Evolutionary conservation across 2,113 vertebrate species (phyloP).

Genomic region (Chloropsis hardwickii): DNA sequence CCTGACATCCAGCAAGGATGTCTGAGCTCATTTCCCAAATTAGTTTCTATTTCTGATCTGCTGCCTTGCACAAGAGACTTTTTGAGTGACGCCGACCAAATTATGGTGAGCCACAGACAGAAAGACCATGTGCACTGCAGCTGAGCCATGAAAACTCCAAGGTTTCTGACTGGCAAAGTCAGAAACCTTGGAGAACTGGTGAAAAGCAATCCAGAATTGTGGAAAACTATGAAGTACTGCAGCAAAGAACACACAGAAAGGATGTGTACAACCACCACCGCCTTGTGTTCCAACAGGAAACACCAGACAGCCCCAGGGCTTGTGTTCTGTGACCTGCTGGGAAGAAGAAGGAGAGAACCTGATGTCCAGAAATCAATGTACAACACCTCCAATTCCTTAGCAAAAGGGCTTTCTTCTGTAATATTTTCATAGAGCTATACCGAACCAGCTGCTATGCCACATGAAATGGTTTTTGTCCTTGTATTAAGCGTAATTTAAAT

Average conservation of each 20-base stretch:
- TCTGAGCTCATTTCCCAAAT: neutral
- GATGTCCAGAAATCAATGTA: neutral
- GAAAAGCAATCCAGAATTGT: neutral
- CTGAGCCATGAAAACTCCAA: neutral
- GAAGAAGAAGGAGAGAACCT: neutral
- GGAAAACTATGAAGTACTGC: neutral
- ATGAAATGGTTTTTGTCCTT: neutral
- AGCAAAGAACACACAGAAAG: neutral
- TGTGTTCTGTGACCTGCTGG: neutral
- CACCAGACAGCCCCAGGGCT: neutral
- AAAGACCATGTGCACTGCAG: neutral
- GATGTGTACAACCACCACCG: neutral
- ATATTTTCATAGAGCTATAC: neutral
- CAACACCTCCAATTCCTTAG: neutral
- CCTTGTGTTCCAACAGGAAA: too few relatives aligned
- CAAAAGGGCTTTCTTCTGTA: neutral
- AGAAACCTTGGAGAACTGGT: neutral
- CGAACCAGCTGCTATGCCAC: neutral
- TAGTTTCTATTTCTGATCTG: neutral
- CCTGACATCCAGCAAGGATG: neutral
- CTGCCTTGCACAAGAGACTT: neutral
- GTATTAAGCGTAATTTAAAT: neutral
- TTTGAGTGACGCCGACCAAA: rapidly evolving
- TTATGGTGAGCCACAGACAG: neutral
- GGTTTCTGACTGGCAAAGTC: neutral